Base-by-base conservation (phyloP, 2,888 invertebrate genomes). In the Gastrophysa polygoni region DNA sequence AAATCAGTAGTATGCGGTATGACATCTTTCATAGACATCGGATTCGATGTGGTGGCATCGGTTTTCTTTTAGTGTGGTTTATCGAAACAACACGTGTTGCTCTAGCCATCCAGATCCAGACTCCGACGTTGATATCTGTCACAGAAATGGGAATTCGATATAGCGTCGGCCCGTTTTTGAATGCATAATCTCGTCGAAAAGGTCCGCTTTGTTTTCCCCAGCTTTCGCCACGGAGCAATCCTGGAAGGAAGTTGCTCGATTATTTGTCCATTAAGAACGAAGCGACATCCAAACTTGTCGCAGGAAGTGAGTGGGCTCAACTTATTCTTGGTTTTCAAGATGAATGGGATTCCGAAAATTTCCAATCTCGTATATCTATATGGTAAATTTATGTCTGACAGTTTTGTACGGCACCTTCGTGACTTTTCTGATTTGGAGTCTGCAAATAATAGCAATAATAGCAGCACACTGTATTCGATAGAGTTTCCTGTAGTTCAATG, bases 31-130 rank as follows among this genome's bases (percentile, higher is more conserved):
- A n/a, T n/a, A n/a, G n/a, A n/a, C n/a, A n/a, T n/a, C n/a, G n/a
- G n/a, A n/a, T n/a, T n/a, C n/a, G n/a, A n/a, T n/a, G n/a, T n/a
- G n/a, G n/a, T n/a, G n/a, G n/a, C n/a, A n/a, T 24, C 24, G 1
- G 14, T 14, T 3, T 38, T 38, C 14, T 38, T 38, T 38, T 11
- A 14, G 14, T 38, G 38, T 38, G 14, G 38, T 38, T 38, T 38
- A 38, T 57, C 57, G 38, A 52, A 49, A 57, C 59, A 54, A 63
- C 60, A 63, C 66, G 60, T 66, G 66, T 66, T 66, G 59, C 59
- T 59, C 44, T 51, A 56, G 54, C 49, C 57, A 56, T 52, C 3
- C 3, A 14, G 38, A 63, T 56, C 28, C 63, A 52, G 44, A 18
- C 32, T 61, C 44, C 20, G 59, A 57, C 59, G 52, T 47, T 57